Conservation (phyloP, 2,888 invertebrate species). For the Mythimna lalbum region DNA sequence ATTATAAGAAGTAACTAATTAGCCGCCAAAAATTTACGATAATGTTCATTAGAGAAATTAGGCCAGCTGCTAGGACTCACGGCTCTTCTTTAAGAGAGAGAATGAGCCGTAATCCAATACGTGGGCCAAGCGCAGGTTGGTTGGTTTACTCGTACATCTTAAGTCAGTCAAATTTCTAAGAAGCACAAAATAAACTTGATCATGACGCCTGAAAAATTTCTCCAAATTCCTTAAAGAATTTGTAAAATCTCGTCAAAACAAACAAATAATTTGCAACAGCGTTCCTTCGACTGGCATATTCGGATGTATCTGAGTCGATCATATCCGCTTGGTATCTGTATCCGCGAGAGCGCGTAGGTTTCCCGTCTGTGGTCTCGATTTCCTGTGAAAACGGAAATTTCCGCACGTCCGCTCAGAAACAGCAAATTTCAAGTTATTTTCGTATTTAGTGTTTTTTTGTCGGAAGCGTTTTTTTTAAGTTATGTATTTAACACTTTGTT, state of each 20-base stretch:
- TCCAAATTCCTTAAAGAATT: neutral
- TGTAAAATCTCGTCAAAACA: conserved; percentile 12
- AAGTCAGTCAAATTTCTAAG: too few relatives aligned
- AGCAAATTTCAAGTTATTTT: conserved; percentile 65
- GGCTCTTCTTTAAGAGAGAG: too few relatives aligned
- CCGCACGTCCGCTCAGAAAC: conserved; percentile 71
- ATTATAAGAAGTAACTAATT: too few relatives aligned
- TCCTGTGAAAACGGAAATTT: conserved; percentile 79
- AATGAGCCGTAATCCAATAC: too few relatives aligned
- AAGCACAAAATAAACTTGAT: neutral
- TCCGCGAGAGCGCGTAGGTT: conserved; percentile 66
- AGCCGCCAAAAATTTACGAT: neutral
- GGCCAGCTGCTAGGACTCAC: too few relatives aligned
- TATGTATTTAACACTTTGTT: neutral
- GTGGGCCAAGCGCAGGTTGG: neutral
- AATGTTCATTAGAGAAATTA: neutral
- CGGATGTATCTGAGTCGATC: conserved; percentile 43
- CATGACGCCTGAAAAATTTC: neutral
- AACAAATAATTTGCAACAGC: conserved; percentile 26
- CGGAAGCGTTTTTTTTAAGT: conserved; percentile 16
- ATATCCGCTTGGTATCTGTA: conserved; percentile 54
- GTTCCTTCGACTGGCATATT: conserved; percentile 33
- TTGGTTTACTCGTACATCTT: too few relatives aligned
- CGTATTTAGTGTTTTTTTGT: conserved; percentile 47
- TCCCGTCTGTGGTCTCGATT: conserved; percentile 75